Evolutionary conservation across 1,140 invertebrate genomes (phyloP), one percentile per base, ranked within the genome.

Genomic region (Penaeus vannamei): DNA sequence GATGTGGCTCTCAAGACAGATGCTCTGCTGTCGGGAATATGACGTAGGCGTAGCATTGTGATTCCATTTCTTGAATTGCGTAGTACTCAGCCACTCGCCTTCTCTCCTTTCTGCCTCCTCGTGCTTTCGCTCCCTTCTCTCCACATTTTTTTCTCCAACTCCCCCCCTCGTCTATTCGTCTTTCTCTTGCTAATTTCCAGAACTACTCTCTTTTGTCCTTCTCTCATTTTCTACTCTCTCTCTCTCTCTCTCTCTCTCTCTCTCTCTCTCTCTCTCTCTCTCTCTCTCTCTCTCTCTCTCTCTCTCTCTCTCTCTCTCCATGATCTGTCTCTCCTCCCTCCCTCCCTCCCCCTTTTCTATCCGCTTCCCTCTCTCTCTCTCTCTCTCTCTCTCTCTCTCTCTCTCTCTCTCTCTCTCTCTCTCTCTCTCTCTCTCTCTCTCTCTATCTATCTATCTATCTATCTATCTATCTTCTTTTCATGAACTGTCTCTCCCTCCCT

Each of bases 321-420:
- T 66, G 4, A 2, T 26, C 14, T 12, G 3, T 26, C 64, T 26
- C 14, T 26, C 64, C 3, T 2, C 2, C 7, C 7, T 1, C 7
- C 64, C 26, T 26, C 22, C 7, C 26, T 7, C 64, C 7, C 64
- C 64, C 26, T 66, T 3, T 66, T 66, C 12, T 26, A 4, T 26
- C 0, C 64, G 0, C 7, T 26, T 12, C 14, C 64, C 64, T 66
- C 64, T 66, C 64, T 66, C 64, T 66, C 64, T 66, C 64, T 66
- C 4, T 66, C 64, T 66, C 64, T 66, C 64, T 66, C 64, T 66
- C 64, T 66, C 64, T 66, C 64, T 66, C 64, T 66, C 64, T 66
- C 64, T 66, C 64, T 66, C 64, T 66, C 64, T 66, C 64, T 66
- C 64, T 66, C 64, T 66, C 64, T 66, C 64, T 66, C 64, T 66